These are phyloP conservation scores for Zalophus californianus DNA, from an alignment of 2,797 vertebrate species.

Conservation along the genomic window DNA sequence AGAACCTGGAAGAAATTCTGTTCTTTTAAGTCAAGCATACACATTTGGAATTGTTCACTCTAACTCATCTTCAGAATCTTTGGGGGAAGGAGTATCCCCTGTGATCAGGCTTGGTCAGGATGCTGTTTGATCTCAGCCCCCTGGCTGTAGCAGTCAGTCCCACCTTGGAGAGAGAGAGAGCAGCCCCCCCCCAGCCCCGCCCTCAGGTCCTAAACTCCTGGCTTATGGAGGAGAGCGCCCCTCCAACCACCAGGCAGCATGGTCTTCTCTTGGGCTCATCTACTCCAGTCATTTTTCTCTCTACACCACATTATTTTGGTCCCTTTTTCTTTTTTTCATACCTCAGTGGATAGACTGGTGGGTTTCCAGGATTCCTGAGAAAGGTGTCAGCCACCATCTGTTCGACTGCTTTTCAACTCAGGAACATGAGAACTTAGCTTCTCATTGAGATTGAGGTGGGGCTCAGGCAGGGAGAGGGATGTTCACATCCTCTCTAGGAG, in stretches of 20 bases:
- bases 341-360: constrained; percentile 76
- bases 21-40: constrained; percentile 56
- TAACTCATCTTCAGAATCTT: not conserved
- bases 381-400: constrained; percentile 84
- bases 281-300: constrained; percentile 50
- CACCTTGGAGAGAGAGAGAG: not conserved
- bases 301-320: constrained; percentile 63
- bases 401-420: constrained; percentile 65
- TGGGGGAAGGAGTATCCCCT: not conserved
- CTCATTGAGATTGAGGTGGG: constrained; percentile 56
- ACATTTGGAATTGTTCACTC: constrained; percentile 22
- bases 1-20: constrained; percentile 63
- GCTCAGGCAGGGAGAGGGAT: not conserved
- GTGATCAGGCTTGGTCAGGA: not conserved
- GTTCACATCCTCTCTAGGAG: not conserved
- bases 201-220: not conserved
- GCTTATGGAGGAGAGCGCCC: rapidly evolving
- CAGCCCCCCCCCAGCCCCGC: rapidly evolving
- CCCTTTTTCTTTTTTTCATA: not conserved
- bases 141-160: rapidly evolving
- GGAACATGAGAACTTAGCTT: constrained; percentile 73
- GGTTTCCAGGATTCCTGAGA: constrained; percentile 71
- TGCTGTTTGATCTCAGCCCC: not conserved
- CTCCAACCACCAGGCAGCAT: rapidly evolving
- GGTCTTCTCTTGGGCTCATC: not conserved